Evolutionary conservation across 2,888 invertebrate species (phyloP), one percentile per base, ranked within the genome.

Genomic region (Belgica antarctica): DNA sequence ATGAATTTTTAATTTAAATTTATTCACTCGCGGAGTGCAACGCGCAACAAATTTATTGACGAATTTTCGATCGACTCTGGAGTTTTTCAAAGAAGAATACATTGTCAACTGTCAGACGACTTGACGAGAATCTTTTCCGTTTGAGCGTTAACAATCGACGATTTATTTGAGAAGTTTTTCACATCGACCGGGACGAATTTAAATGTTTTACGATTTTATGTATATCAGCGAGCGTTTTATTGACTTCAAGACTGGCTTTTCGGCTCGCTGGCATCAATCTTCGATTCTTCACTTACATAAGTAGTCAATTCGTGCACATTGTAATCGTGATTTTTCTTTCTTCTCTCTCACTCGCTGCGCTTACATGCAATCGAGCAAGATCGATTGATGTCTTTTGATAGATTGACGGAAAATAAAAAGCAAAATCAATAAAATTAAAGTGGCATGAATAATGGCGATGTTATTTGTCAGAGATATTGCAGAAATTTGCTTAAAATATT

Each of bases 131-230:
- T 15, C 24, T 19, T 10, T 5, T 25, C 12, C 19, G 59, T 4
- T n/a, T n/a, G 61, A 1, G 22, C 28, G 25, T n/a, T 15, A 65
- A 65, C 65, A 65, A 65, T 65, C 28, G 65, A 47, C 52, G 27
- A 68, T 68, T 68, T 68, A 68, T 68, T 68, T 68, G 68, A 52
- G 57, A 68, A 68, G 27, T 57, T 57, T 28, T 57, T 28, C 68
- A 12, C 5, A 22, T 24, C 19, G 68, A 28, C 57, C 15, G 34
- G 47, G 34, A 68, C 57, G 34, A 57, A 57, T 65, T 65, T 68
- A 57, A 47, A 68, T 68, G 68, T 68, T 31, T 34, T 68, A 52
- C 57, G 31, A 28, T 31, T 68, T 65, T 65, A 65, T 65, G 46
- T 65, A 47, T 17, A 65, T 17, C 12, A 12, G 24, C 22, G 27